Evolutionary conservation across 2,888 invertebrate species (phyloP), one percentile per base, ranked within the genome.

Genomic region (Linhomoeus sp.): DNA sequence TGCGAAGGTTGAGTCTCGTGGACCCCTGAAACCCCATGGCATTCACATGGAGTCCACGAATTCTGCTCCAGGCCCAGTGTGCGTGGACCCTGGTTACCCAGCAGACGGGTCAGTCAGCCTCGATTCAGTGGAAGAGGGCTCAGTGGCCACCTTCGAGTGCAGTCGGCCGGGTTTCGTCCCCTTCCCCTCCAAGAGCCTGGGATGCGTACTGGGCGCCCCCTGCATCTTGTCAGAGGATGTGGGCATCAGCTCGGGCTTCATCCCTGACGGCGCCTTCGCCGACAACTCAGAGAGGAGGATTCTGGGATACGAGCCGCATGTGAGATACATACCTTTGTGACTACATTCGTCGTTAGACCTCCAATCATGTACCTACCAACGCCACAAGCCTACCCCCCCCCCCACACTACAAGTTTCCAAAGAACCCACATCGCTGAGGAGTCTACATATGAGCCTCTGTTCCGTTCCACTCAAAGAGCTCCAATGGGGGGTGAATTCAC

Each of bases 31-130:
- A n/a, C n/a, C n/a, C n/a, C n/a, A n/a, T n/a, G n/a, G n/a, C n/a
- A n/a, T n/a, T n/a, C n/a, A n/a, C n/a, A n/a, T n/a, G n/a, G n/a
- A n/a, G n/a, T n/a, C n/a, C n/a, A n/a, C n/a, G n/a, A n/a, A n/a
- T n/a, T n/a, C n/a, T 17, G 36, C 46, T 50, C 38, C 47, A 60
- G 60, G 90, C 22, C 90, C 90, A 2, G 88, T 90, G 1, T 90
- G 90, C 65, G 82, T 84, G 66, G 90, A 92, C 67, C 90, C 90
- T 0, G 86, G 88, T 1, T 76, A 85, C 59, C 90, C 90, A 1
- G 80, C 83, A 50, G 90, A 90, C 68, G 90, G 90, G 23, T 73
- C 75, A 53, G 88, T 90, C 70, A 68, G 81, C 37, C 76, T 88
- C 40, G 61, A 64, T n/a, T 72, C 72, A 40, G 74, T 73, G 51